These are phyloP conservation scores for Aphaenogaster floridana DNA, from an alignment of 1,140 invertebrate species.

Conservation along the genomic window DNA sequence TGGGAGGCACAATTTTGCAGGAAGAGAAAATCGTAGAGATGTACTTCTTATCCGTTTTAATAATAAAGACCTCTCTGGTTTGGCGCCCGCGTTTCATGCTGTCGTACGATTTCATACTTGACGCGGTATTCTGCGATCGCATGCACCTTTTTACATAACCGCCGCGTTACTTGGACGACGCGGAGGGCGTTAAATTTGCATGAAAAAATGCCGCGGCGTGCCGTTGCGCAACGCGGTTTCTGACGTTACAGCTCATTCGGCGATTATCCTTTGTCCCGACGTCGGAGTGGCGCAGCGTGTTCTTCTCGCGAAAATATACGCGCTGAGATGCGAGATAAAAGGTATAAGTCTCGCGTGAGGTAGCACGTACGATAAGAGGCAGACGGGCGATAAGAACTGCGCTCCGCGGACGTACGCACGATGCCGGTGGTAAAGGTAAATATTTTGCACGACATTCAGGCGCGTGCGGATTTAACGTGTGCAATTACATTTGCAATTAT, in stretches of 20 bases:
- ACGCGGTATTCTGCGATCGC: slow-evolving; percentile 24
- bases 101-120: slow-evolving; percentile 20
- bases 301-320: slow-evolving; percentile 56
- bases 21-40: not conserved
- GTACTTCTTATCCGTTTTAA: not conserved
- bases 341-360: slow-evolving; percentile 57
- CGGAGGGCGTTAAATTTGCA: slow-evolving; percentile 59
- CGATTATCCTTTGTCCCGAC: slow-evolving; percentile 60
- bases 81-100: not conserved
- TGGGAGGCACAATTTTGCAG: not conserved
- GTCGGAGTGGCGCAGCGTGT: not conserved
- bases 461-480: slow-evolving; percentile 51
- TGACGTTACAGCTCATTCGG: slow-evolving; percentile 63
- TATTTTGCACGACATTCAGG: slow-evolving; percentile 55
- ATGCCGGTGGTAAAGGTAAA: slow-evolving; percentile 48
- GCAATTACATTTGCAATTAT: slow-evolving; percentile 55
- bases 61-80: not conserved
- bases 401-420: slow-evolving; percentile 35
- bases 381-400: slow-evolving; percentile 36
- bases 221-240: slow-evolving; percentile 55
- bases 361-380: slow-evolving; percentile 54
- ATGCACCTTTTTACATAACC: slow-evolving; percentile 41
- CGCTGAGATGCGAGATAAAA: slow-evolving; percentile 58
- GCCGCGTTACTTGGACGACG: not conserved
- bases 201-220: slow-evolving; percentile 46